A percentile compares a stretch with the other conserved stretches of the same genome.
These are phyloP conservation scores for Sepiola atlantica DNA, from an alignment of 2,888 invertebrate species.

Conservation along the genomic window DNA sequence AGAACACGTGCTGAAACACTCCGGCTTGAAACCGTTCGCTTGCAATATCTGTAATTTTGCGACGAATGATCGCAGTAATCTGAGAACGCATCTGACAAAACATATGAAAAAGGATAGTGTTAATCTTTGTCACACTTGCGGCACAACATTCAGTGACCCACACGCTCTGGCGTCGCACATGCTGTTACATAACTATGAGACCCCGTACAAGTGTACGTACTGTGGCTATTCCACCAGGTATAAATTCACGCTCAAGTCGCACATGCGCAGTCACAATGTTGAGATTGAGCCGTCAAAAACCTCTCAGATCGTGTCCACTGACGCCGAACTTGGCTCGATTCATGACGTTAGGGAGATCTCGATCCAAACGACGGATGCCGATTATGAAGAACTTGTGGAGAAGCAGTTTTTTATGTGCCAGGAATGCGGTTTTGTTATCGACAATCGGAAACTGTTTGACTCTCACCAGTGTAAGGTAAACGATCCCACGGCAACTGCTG, in stretches of 20 bases:
- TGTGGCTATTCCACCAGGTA: background rate
- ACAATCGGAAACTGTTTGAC: background rate
- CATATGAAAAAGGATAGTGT: background rate
- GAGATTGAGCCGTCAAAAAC: too few relatives aligned
- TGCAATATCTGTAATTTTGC: slow-evolving; percentile 39
- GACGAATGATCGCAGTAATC: slow-evolving; percentile 40
- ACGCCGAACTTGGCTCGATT: too few relatives aligned
- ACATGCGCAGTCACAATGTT: background rate
- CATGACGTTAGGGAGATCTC: background rate
- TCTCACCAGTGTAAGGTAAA: background rate
- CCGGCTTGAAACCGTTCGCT: slow-evolving; percentile 38
- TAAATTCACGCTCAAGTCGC: background rate
- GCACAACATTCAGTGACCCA: background rate
- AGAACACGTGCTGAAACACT: slow-evolving; percentile 33
- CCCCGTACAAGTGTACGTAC: background rate
- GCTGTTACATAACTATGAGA: background rate
- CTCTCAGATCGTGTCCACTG: background rate
- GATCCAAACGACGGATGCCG: background rate
- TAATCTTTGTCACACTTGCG: background rate
- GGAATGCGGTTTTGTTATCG: background rate
- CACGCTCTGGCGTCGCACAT: background rate
- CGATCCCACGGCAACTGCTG: background rate
- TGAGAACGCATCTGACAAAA: background rate
- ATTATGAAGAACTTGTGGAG: background rate
- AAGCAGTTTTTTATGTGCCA: slow-evolving; percentile 23